Conservation (phyloP, 1,140 invertebrate genomes). For the Gryon sp. region DNA sequence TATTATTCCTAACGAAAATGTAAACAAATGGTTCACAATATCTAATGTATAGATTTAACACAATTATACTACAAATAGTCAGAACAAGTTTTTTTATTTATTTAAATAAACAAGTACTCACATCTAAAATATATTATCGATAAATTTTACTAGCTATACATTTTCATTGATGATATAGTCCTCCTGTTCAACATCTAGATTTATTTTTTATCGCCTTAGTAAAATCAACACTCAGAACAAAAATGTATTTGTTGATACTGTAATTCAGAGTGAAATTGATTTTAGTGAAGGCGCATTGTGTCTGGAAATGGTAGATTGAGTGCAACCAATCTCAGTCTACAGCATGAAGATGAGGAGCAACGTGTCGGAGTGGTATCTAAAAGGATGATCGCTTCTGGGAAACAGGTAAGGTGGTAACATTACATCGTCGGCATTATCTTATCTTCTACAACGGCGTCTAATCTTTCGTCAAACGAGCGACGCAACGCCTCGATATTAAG, state of each 20-base stretch:
- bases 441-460: constrained; percentile 50
- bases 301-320: constrained; percentile 42
- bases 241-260: constrained; percentile 8
- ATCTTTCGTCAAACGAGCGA: constrained; percentile 55
- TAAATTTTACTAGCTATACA: too few relatives aligned
- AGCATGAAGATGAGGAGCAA: constrained; percentile 39
- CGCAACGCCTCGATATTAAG: constrained; percentile 49
- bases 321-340: constrained; percentile 45
- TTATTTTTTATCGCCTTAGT: background rate
- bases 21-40: too few relatives aligned
- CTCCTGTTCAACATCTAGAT: background rate
- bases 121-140: too few relatives aligned
- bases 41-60: too few relatives aligned
- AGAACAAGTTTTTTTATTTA: too few relatives aligned
- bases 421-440: constrained; percentile 54
- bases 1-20: too few relatives aligned
- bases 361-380: constrained; percentile 54
- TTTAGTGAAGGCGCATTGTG: constrained; percentile 23
- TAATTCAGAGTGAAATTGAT: constrained; percentile 50
- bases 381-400: constrained; percentile 58
- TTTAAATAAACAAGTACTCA: too few relatives aligned
- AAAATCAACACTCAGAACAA: constrained; percentile 14
- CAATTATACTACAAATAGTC: too few relatives aligned
- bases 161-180: background rate
- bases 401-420: constrained; percentile 54